Conservation (phyloP, 2,888 invertebrate genomes). For the Argynnis bischoffii region DNA sequence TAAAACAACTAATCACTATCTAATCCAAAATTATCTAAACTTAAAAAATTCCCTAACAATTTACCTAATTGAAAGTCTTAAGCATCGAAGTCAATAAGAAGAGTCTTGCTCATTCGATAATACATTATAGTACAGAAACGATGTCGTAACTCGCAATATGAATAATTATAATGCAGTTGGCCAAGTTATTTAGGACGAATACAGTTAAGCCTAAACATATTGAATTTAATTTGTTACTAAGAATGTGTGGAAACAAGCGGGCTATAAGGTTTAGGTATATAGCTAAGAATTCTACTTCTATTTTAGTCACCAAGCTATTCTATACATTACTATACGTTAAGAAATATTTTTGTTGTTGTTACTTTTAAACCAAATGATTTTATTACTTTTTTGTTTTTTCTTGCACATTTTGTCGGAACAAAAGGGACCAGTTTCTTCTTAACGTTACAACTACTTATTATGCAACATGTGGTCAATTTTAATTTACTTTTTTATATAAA, state of each 20-base stretch:
- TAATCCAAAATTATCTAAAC: too few relatives aligned
- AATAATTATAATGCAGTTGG: conserved; percentile 24
- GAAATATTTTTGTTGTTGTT: too few relatives aligned
- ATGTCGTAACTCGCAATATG: conserved; percentile 17
- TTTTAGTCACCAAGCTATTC: neutral
- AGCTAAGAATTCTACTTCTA: neutral
- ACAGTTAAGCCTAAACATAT: conserved; percentile 1
- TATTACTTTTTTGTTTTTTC: too few relatives aligned
- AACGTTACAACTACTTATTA: neutral
- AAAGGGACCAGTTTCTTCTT: neutral
- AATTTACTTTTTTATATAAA: too few relatives aligned
- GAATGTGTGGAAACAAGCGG: neutral
- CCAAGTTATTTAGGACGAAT: conserved; percentile 32
- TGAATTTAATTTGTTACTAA: conserved; percentile 12
- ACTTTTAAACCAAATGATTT: too few relatives aligned
- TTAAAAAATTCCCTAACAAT: too few relatives aligned
- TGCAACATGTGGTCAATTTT: neutral
- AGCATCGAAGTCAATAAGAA: too few relatives aligned
- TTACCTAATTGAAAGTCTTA: too few relatives aligned
- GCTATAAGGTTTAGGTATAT: neutral
- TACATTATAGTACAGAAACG: neutral
- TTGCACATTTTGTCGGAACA: neutral
- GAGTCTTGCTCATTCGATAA: neutral
- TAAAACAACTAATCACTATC: too few relatives aligned
- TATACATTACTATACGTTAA: neutral